Evolutionary conservation across 2,113 vertebrate species (phyloP).

Genomic region (Puffinus mauretanicus): DNA sequence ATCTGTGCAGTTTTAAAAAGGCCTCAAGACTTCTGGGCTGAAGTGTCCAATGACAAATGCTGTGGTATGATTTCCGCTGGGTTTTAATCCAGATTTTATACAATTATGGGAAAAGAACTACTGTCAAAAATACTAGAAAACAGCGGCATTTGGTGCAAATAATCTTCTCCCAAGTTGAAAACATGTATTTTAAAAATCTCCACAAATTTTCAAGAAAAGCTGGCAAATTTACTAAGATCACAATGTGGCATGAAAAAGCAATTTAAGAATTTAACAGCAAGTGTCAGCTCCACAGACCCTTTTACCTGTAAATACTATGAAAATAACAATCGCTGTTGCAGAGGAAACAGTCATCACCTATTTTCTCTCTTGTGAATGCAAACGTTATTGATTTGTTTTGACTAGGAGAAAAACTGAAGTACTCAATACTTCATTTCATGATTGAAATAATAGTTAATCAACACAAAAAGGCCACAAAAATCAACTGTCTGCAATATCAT

Average conservation of each 20-base stretch:
- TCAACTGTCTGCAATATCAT: background rate
- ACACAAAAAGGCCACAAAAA: background rate
- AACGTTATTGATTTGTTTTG: slow-evolving; percentile 51
- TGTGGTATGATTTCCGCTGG: background rate
- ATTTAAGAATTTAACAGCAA: slow-evolving; percentile 25
- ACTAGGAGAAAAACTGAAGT: slow-evolving; percentile 26
- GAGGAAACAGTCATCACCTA: background rate
- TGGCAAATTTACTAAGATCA: slow-evolving; percentile 4
- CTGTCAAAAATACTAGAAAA: background rate
- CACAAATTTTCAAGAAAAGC: slow-evolving; percentile 12
- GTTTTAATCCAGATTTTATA: slow-evolving; percentile 1
- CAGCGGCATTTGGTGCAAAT: background rate
- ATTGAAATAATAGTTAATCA: slow-evolving; percentile 44
- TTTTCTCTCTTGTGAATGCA: slow-evolving; percentile 29
- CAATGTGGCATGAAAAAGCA: background rate
- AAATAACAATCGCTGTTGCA: background rate
- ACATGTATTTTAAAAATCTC: background rate
- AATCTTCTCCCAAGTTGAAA: slow-evolving; percentile 11
- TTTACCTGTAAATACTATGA: background rate
- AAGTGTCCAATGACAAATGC: background rate
- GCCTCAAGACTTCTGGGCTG: background rate
- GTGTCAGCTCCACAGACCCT: background rate
- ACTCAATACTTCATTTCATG: background rate
- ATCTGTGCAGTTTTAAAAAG: background rate
- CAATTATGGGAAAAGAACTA: background rate